Conservation (phyloP, 2,888 invertebrate genomes). For the Stomorhina lunata region DNA sequence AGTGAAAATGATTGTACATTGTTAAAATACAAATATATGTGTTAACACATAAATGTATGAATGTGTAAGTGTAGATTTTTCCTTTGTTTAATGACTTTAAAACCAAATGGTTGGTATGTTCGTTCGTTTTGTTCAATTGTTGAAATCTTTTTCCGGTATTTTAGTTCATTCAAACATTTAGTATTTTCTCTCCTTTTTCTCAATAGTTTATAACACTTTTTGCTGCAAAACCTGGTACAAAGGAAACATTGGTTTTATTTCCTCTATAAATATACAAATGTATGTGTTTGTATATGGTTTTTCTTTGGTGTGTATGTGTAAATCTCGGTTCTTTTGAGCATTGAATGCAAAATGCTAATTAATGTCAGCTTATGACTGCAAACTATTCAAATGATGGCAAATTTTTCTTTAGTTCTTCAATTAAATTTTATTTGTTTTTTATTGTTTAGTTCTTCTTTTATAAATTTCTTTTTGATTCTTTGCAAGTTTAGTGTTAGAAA, state of each 20-base stretch:
- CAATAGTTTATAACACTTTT: background rate
- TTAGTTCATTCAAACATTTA: conserved; percentile 18
- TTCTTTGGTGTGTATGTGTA: conserved; percentile 7
- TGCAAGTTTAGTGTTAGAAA: no score
- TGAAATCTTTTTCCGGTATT: conserved; percentile 54
- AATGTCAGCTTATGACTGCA: conserved; percentile 46
- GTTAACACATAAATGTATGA: background rate
- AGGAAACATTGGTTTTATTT: conserved; percentile 29
- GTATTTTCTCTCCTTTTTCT: background rate
- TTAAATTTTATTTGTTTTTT: conserved; percentile 18
- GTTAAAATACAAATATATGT: background rate
- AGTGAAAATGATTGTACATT: background rate
- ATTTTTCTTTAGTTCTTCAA: background rate
- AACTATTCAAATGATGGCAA: conserved; percentile 33
- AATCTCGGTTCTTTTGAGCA: conserved; percentile 8
- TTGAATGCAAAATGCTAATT: conserved; percentile 55
- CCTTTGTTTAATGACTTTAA: conserved; percentile 35
- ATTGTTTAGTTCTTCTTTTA: background rate
- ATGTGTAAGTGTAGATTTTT: background rate
- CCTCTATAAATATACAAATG: background rate
- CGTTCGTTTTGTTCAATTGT: conserved; percentile 41
- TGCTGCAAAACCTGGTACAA: conserved; percentile 1
- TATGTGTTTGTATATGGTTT: background rate
- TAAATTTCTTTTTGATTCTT: background rate
- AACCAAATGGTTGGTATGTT: conserved; percentile 32